phyloP scores from a whole-genome alignment of 2,888 invertebrate genomes.

The Lutraria lutraria region DNA sequence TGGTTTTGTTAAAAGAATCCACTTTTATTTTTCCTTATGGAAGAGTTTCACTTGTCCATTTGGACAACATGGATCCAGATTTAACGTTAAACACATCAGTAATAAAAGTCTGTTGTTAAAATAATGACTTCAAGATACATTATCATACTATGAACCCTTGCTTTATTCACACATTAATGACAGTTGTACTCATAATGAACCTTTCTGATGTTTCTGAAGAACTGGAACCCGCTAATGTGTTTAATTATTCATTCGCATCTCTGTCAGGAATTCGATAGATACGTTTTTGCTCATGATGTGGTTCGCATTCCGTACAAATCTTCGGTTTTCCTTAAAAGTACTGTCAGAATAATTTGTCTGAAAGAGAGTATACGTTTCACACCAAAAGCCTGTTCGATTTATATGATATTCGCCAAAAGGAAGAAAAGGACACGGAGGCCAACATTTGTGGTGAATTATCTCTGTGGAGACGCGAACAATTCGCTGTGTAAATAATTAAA shows the following conservation, averaged over 20 bases:
- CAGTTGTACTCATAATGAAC: no score
- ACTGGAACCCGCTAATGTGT: neutral
- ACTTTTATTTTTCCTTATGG: no score
- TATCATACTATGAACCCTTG: no score
- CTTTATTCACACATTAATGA: no score
- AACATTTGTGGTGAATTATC: neutral
- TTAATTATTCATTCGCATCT: neutral
- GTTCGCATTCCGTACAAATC: neutral
- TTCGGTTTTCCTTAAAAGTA: neutral
- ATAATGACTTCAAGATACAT: no score
- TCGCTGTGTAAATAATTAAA: slow-evolving; percentile 23
- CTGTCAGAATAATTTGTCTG: neutral
- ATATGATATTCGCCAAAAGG: neutral
- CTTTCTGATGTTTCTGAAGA: neutral
- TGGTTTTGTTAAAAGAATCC: no score
- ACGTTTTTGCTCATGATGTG: neutral
- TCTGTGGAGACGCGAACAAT: neutral
- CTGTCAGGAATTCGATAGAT: neutral
- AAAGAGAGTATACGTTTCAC: slow-evolving; percentile 8
- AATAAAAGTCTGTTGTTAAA: no score
- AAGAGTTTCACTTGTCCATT: no score
- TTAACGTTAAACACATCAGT: no score
- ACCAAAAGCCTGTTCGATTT: neutral
- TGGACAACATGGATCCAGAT: no score
- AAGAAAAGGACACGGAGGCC: neutral